Conservation (phyloP, 1,140 invertebrate genomes). For the Cryptotermes secundus region DNA sequence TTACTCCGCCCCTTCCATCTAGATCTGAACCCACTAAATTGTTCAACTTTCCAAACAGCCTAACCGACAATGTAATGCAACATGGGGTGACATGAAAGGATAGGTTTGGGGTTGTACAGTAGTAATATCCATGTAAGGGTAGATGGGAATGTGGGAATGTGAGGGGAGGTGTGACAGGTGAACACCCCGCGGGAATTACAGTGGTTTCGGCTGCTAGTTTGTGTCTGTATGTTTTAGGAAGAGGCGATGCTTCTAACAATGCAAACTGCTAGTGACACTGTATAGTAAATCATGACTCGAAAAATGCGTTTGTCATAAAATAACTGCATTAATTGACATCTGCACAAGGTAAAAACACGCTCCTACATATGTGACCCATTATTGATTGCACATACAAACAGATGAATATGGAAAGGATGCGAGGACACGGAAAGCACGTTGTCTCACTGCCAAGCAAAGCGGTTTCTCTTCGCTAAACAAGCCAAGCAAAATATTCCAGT, state of each 20-base stretch:
- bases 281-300: not conserved
- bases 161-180: not conserved
- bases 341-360: not conserved
- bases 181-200: not conserved
- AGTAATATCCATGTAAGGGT: not conserved
- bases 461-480: too few species aligned
- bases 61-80: not conserved
- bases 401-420: not conserved
- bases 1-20: not conserved
- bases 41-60: not conserved
- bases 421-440: too few species aligned
- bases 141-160: not conserved
- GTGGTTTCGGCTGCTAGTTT: not conserved
- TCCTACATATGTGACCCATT: not conserved
- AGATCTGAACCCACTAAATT: constrained; percentile 1
- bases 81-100: constrained; percentile 6
- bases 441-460: too few species aligned
- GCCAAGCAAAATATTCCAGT: too few species aligned
- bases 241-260: not conserved
- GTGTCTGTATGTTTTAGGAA: not conserved
- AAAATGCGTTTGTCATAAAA: not conserved
- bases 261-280: not conserved
- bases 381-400: not conserved
- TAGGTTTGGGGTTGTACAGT: not conserved
- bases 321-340: not conserved